Conservation (phyloP, 2,888 invertebrate genomes). For the Dryobota labecula region DNA sequence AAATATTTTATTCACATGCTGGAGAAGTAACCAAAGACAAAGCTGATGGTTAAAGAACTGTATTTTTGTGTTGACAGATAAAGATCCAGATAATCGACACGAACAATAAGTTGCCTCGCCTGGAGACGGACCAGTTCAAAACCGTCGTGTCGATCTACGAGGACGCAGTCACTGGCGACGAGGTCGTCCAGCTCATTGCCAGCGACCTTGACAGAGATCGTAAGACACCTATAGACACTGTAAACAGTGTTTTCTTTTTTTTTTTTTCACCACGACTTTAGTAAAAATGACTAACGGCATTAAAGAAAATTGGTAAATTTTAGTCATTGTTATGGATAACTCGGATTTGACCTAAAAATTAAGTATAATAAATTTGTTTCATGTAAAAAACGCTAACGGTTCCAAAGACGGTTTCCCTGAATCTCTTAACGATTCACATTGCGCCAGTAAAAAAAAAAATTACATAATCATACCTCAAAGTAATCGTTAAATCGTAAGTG, state of each 20-base stretch:
- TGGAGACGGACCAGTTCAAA: constrained; percentile 77
- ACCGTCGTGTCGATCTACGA: constrained; percentile 85
- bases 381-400: background rate
- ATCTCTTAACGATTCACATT: background rate
- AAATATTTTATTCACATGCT: background rate
- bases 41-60: background rate
- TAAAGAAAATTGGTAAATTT: too few species aligned
- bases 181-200: constrained; percentile 82
- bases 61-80: constrained; percentile 80
- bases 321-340: background rate
- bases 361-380: background rate
- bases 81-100: constrained; percentile 90
- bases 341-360: background rate
- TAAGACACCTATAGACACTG: constrained; percentile 44
- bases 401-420: background rate
- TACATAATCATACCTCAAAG: background rate
- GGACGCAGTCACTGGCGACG: constrained; percentile 82
- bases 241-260: too few species aligned
- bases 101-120: constrained; percentile 90
- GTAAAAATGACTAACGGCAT: background rate
- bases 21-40: background rate
- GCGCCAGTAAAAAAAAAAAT: too few species aligned
- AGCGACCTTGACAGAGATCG: constrained; percentile 90
- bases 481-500: background rate
- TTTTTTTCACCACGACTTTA: background rate